Percentiles rank a stretch among this genome's conserved stretches.
Evolutionary conservation across 1,140 invertebrate species (phyloP).

Genomic region (Apis florea): DNA sequence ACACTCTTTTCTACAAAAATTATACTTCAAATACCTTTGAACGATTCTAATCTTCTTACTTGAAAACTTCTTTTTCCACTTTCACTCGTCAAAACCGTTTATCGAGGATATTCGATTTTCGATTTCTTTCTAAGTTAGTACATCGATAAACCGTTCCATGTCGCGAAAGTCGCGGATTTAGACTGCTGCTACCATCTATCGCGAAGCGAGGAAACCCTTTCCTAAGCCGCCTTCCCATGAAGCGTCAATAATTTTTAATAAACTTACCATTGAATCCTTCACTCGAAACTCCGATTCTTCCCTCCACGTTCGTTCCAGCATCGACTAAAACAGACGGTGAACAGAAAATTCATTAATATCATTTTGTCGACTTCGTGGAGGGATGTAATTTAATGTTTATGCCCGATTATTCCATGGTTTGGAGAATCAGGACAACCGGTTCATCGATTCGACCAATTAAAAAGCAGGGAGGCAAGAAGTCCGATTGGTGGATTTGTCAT

Average conservation of each 20-base stretch:
- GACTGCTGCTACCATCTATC: conserved; percentile 18
- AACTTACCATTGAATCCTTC: conserved; percentile 2
- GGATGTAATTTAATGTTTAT: neutral
- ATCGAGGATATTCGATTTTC: too few relatives aligned
- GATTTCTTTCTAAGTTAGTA: too few relatives aligned
- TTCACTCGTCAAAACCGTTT: too few relatives aligned
- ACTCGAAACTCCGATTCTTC: neutral
- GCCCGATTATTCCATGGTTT: neutral
- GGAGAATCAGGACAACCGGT: neutral
- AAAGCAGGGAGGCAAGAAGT: conserved; percentile 31
- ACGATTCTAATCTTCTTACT: too few relatives aligned
- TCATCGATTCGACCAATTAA: conserved; percentile 57
- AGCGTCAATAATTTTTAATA: conserved; percentile 7
- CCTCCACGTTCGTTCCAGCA: too few relatives aligned
- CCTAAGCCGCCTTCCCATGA: too few relatives aligned
- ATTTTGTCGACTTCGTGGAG: neutral
- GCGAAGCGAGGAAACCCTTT: neutral
- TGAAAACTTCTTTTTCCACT: too few relatives aligned
- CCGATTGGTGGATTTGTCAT: conserved; percentile 71
- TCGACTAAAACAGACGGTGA: neutral
- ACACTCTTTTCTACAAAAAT: too few relatives aligned
- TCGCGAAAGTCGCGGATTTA: too few relatives aligned
- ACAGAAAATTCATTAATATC: neutral
- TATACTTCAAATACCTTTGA: too few relatives aligned
- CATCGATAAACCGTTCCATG: too few relatives aligned